A percentile compares a stretch with the other conserved stretches of the same genome.
Evolutionary conservation across 2,888 invertebrate genomes (phyloP).

Genomic region (Micoletzkya japonica): DNA sequence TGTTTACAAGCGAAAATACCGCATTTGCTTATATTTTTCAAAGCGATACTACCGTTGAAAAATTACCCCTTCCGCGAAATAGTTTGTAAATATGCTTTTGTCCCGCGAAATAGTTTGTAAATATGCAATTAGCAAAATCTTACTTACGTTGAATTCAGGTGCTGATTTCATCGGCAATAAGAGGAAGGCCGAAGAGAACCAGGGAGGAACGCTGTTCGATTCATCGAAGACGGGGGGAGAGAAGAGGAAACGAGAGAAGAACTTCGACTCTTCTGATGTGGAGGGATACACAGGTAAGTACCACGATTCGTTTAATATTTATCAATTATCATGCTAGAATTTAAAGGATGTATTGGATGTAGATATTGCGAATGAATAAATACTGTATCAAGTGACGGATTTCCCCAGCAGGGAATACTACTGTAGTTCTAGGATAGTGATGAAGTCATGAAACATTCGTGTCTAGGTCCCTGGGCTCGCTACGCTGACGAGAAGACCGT

Average conservation of each 20-base stretch:
- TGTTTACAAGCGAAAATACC: too few relatives aligned
- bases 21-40: neutral
- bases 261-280: slow-evolving; percentile 86
- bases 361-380: too few relatives aligned
- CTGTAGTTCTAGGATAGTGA: neutral
- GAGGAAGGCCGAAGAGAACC: slow-evolving; percentile 47
- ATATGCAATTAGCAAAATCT: neutral
- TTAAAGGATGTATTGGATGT: neutral
- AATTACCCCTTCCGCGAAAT: too few relatives aligned
- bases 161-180: slow-evolving; percentile 55
- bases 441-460: too few relatives aligned
- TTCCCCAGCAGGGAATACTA: too few relatives aligned
- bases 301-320: neutral
- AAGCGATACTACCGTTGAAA: too few relatives aligned
- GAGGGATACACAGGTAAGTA: slow-evolving; percentile 83
- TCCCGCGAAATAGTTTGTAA: too few relatives aligned
- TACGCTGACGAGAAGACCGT: slow-evolving; percentile 86
- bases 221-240: slow-evolving; percentile 62
- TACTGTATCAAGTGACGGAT: too few relatives aligned
- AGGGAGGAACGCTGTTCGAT: slow-evolving; percentile 81
- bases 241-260: slow-evolving; percentile 78
- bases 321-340: neutral
- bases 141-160: slow-evolving; percentile 18
- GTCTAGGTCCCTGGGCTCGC: slow-evolving; percentile 84
- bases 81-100: too few relatives aligned